Evolutionary conservation across 2,113 vertebrate genomes (phyloP).

Genomic region (Microcebus tavaratra): DNA sequence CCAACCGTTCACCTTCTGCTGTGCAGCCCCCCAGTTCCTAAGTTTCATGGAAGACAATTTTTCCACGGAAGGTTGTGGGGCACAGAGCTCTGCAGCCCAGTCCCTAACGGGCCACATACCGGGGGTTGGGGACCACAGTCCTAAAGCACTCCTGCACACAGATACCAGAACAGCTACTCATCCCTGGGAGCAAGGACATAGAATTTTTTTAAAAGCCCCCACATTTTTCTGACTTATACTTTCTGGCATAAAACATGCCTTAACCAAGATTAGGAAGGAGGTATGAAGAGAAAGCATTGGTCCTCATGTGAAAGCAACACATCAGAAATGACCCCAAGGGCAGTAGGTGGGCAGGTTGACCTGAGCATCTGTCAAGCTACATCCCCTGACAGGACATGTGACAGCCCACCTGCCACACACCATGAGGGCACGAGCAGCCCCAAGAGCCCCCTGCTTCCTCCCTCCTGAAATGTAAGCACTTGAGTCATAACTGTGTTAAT

Average conservation of each 20-base stretch:
- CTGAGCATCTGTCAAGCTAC: not conserved
- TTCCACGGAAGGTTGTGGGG: no score
- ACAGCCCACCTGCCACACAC: accelerated
- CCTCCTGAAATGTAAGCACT: not conserved
- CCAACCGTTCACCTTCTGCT: no score
- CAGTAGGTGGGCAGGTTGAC: no score
- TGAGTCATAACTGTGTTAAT: not conserved
- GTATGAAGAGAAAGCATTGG: accelerated
- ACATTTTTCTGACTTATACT: accelerated
- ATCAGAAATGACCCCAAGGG: no score
- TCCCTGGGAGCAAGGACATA: no score
- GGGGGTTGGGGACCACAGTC: not conserved
- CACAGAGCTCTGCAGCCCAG: no score
- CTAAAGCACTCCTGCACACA: no score
- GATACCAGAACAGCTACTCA: not conserved
- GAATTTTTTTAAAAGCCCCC: no score
- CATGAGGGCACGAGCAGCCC: accelerated
- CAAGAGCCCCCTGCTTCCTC: not conserved
- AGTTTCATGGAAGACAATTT: no score
- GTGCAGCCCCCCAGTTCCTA: no score
- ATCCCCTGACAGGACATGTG: not conserved
- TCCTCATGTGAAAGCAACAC: accelerated
- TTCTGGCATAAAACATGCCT: not conserved
- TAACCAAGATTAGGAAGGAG: not conserved
- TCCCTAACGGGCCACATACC: no score